Evolutionary conservation across 2,113 vertebrate species (phyloP).

Genomic region (Cheirogaleus medius): DNA sequence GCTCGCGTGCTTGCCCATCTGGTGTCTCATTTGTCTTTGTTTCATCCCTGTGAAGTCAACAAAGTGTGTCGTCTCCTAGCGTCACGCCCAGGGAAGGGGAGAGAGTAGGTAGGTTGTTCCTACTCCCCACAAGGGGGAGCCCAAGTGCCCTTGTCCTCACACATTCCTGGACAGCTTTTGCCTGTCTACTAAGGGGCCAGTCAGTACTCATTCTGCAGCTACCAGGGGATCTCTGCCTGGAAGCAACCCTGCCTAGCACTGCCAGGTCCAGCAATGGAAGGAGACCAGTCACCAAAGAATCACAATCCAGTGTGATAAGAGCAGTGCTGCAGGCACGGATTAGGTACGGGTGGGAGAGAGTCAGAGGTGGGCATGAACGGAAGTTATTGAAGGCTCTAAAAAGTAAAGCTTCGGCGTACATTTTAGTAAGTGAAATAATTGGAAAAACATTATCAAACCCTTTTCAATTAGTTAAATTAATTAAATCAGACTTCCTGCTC

Average conservation of each 20-base stretch:
- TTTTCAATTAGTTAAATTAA: constrained; percentile 17
- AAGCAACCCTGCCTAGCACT: neutral
- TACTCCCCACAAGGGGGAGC: constrained; percentile 52
- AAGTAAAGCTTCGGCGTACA: constrained; percentile 5
- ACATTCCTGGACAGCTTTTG: neutral
- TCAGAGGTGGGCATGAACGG: neutral
- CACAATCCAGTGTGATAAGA: neutral
- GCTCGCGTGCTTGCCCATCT: neutral
- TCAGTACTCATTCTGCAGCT: neutral
- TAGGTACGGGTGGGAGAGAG: neutral
- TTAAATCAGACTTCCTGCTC: constrained; percentile 17
- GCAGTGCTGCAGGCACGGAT: neutral
- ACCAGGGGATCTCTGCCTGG: neutral
- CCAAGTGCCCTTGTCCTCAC: neutral
- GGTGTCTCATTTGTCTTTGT: neutral
- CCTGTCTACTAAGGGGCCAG: too few species aligned
- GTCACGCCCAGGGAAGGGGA: neutral
- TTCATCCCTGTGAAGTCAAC: neutral
- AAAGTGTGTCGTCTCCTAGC: neutral
- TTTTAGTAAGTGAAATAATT: constrained; percentile 1
- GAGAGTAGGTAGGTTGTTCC: neutral
- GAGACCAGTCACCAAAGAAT: neutral
- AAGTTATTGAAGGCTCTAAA: neutral
- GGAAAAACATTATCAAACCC: neutral
- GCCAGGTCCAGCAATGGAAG: neutral